Evolutionary conservation across 1,140 invertebrate genomes (phyloP), one percentile per base, ranked within the genome.

Genomic region (Drosophila orena): DNA sequence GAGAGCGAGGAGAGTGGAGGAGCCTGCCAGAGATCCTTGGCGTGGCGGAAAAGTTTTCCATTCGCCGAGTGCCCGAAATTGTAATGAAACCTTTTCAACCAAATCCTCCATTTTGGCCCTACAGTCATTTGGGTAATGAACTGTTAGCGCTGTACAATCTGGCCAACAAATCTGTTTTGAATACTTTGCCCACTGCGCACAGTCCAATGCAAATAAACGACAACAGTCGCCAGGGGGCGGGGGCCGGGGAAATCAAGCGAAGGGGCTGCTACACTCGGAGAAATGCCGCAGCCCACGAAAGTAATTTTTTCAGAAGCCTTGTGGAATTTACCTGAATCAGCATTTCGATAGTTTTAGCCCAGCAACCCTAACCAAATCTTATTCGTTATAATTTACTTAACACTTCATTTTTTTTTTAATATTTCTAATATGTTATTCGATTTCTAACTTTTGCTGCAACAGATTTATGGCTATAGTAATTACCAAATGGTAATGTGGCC

Each of bases 51-150:
- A 88, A 88, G 59, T 88, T 88, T 83, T 68, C 47, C 56, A 73
- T 70, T 69, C 42, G 55, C 27, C 35, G 47, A 24, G 40, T 55
- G 57, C 59, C 50, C 42, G 43, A 71, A 86, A 77, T 74, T 68
- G 42, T 60, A 86, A 68, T 55, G 60, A 70, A 85, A 81, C 77
- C 56, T 81, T 86, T 73, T 76, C 34, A 50, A 52, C 30, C 50
- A 59, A 80, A 81, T 76, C 73, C 59, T 34, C 35, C 46, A 8
- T 34, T 34, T 35, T 38, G 35, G 17, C 40, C 27, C 60, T 10
- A 35, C n/a, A 79, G 84, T 80, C 79, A 89, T 89, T 89, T 89
- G 84, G 85, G 84, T 89, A 89, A 89, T 89, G 84, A 89, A 89
- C 84, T 89, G 84, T 89, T 89, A 88, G 79, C 79, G 77, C 61